Conservation (phyloP, 2,113 vertebrate species). For the Bungarus multicinctus region DNA sequence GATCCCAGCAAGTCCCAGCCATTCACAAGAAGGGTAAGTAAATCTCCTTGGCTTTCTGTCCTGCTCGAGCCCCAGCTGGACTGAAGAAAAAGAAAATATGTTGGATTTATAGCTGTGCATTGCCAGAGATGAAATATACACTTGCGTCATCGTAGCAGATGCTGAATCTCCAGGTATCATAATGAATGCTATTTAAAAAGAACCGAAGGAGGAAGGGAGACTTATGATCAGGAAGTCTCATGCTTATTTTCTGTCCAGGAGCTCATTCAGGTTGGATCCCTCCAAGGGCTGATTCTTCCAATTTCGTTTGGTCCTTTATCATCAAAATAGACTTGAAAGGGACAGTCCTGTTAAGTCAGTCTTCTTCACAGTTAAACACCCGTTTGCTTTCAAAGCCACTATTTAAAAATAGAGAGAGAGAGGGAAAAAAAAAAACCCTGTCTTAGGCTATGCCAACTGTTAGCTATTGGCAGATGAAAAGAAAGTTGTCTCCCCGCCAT, state of each 20-base stretch:
- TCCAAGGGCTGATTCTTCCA: no score
- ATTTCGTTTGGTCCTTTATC: background rate
- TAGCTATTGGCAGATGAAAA: background rate
- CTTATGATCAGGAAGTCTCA: no score
- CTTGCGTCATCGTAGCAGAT: background rate
- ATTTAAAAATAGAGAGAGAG: background rate
- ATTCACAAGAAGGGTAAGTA: constrained; percentile 63
- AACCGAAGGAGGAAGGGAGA: background rate
- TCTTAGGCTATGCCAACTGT: background rate
- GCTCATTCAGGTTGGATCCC: background rate
- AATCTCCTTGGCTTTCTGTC: constrained; percentile 27
- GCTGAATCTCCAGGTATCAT: background rate
- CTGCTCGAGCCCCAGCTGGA: constrained; percentile 8
- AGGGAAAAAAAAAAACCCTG: background rate
- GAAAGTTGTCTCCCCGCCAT: background rate
- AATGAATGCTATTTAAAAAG: background rate
- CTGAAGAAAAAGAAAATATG: constrained; percentile 4
- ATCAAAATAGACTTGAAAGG: background rate
- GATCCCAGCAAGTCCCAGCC: constrained; percentile 57
- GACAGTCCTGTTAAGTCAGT: no score
- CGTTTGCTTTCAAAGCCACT: background rate
- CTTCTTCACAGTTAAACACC: background rate
- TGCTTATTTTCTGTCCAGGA: background rate
- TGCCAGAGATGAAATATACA: background rate
- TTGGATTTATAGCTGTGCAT: background rate